These are phyloP conservation scores for Cololabis saira DNA, from an alignment of 2,113 vertebrate genomes.

Conservation along the genomic window DNA sequence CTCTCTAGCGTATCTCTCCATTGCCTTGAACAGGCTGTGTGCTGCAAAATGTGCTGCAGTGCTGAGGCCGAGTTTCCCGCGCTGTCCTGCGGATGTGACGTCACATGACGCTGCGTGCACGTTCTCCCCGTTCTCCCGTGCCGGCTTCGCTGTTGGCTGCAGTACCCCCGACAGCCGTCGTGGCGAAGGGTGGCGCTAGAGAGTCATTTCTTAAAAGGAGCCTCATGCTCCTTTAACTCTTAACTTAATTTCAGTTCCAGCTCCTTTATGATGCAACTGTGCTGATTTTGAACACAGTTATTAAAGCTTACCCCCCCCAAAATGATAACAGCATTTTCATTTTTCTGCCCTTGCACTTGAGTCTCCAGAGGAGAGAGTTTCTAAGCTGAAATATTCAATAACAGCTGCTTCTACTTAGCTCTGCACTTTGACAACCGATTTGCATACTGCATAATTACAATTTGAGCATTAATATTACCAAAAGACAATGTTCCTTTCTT, in stretches of 20 bases:
- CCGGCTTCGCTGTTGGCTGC: no score
- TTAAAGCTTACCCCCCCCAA: slow-evolving; percentile 5
- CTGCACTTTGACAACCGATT: slow-evolving; percentile 35
- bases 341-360: background rate
- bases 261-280: background rate
- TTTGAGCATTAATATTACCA: slow-evolving; percentile 8
- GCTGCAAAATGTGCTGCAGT: no score
- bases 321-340: slow-evolving; percentile 20
- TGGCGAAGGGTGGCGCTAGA: no score
- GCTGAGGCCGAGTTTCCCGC: no score
- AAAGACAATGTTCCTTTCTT: background rate
- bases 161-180: no score
- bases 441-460: slow-evolving; percentile 38
- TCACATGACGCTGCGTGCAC: no score
- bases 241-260: background rate
- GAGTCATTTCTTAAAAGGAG: no score
- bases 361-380: background rate
- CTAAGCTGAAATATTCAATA: slow-evolving; percentile 26
- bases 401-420: slow-evolving; percentile 49
- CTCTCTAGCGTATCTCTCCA: no score
- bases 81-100: no score
- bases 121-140: no score
- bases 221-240: no score
- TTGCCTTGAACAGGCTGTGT: no score
- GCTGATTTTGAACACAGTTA: slow-evolving; percentile 12